Evolutionary conservation across 2,797 vertebrate species (phyloP), one percentile per base, ranked within the genome.

Genomic region (Acropternis orthonyx): DNA sequence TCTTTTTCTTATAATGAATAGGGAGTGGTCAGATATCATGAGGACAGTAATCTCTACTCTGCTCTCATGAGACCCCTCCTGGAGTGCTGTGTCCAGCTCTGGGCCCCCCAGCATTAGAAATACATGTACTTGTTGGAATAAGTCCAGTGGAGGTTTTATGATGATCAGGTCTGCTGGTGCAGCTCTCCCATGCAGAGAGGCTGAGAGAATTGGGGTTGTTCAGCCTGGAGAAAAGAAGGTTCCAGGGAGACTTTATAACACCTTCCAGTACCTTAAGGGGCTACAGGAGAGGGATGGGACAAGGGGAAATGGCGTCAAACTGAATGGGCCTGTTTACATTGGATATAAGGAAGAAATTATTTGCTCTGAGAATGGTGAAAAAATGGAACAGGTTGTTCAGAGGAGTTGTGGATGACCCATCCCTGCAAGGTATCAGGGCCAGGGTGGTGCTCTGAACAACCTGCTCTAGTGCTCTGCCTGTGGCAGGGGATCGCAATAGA

Each of bases 41-140:
- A 32, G 51, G 22, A n/a, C 2, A 22, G 17, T 16, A 52, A 54
- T 8, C 27, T 65, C 51, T 56, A 8, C 23, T 58, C 17, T 26
- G 7, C 12, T 51, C 62, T 34, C n/a, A 44, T 34, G 24, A 58
- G 30, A 44, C 2, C 6, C 11, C 9, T 71, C 17, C 37, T 71
- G 14, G 18, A 58, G 22, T 19, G 28, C 28, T 34, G 14, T 44
- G 39, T 39, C 30, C 55, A 48, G 7, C 7, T 36, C 26, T 58
- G n/a, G 0, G 0, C 2, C 21, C 8, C 7, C 26, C 28, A 83
- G 4, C 5, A 20, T 3, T 39, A 39, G 43, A 77, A 58, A 71
- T 26, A 24, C 11, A 15, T 44, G 12, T 55, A 52, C 9, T 51
- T 34, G 4, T 16, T 44, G 43, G 34, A 71, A 34, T 7, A 44